Percentiles rank a stretch among this genome's conserved stretches.
phyloP scores from a whole-genome alignment of 1,140 invertebrate species.

The Yoshiicerus persimilis region DNA sequence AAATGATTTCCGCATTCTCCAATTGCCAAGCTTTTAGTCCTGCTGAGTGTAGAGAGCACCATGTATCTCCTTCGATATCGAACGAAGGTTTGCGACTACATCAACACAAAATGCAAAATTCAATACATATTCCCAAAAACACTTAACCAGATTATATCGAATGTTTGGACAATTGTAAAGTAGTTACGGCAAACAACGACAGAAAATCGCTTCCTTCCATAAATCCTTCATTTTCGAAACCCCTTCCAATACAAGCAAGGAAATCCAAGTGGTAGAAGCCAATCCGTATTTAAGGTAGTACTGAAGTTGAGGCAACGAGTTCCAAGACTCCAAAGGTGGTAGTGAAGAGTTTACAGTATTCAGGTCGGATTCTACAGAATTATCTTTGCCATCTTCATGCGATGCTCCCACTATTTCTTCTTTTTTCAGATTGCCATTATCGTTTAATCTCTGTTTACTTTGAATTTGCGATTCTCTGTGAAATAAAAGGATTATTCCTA shows the following conservation, averaged over 20 bases:
- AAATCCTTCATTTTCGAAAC: slow-evolving; percentile 71
- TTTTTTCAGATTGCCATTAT: too few species aligned
- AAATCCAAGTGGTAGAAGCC: slow-evolving; percentile 85
- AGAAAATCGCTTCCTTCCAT: slow-evolving; percentile 67
- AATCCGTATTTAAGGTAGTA: slow-evolving; percentile 77
- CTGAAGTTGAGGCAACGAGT: slow-evolving; percentile 72
- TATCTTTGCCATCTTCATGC: not conserved
- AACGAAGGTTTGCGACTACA: slow-evolving; percentile 58
- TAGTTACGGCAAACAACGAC: slow-evolving; percentile 69
- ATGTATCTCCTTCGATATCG: slow-evolving; percentile 74
- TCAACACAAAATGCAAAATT: slow-evolving; percentile 24
- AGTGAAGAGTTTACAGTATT: not conserved
- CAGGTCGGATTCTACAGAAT: not conserved
- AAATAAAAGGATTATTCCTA: slow-evolving; percentile 71
- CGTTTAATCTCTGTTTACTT: not conserved
- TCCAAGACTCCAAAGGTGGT: slow-evolving; percentile 61
- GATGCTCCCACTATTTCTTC: not conserved
- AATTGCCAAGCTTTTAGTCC: slow-evolving; percentile 69
- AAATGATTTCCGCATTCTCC: slow-evolving; percentile 5
- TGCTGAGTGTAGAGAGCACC: slow-evolving; percentile 85
- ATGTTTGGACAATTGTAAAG: not conserved
- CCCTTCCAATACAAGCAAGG: slow-evolving; percentile 71
- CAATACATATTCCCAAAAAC: not conserved
- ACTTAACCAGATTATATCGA: not conserved
- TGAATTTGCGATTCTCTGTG: not conserved